Evolutionary conservation across 2,797 vertebrate genomes (phyloP).

Genomic region (Gallinago nigripennis): DNA sequence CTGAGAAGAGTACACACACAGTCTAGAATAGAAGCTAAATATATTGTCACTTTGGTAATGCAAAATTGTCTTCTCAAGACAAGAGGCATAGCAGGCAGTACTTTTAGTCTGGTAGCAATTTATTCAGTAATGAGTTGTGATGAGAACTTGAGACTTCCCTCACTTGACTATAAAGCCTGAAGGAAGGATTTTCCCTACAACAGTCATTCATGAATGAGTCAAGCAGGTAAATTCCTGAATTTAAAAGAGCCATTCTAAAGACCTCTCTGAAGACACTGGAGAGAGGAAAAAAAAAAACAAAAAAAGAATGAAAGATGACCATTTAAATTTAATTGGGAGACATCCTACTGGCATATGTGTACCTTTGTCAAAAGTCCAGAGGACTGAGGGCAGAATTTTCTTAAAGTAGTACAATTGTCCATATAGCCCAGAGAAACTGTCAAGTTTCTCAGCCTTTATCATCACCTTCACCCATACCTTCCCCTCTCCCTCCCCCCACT

Average conservation of each 20-base stretch:
- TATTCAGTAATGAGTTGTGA: not conserved
- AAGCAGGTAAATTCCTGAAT: not conserved
- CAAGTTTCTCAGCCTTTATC: not conserved
- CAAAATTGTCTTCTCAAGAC: not conserved
- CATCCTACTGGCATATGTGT: not conserved
- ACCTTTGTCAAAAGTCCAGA: not conserved
- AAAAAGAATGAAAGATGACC: accelerated
- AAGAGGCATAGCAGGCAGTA: not conserved
- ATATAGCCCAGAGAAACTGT: not conserved
- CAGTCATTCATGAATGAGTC: not conserved
- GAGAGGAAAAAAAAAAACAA: accelerated
- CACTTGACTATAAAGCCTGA: not conserved
- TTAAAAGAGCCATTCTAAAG: not conserved
- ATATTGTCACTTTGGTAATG: not conserved
- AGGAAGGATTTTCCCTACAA: not conserved
- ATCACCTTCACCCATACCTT: not conserved
- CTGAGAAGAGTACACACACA: not conserved
- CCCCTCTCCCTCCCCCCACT: accelerated
- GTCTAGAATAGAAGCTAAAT: not conserved
- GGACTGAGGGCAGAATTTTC: not conserved
- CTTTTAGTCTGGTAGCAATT: not conserved
- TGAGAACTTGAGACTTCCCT: not conserved
- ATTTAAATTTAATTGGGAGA: not conserved
- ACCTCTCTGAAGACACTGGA: not conserved
- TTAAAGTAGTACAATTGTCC: not conserved